Evolutionary conservation across 2,888 invertebrate genomes (phyloP).

Genomic region (Orthosia incerta): DNA sequence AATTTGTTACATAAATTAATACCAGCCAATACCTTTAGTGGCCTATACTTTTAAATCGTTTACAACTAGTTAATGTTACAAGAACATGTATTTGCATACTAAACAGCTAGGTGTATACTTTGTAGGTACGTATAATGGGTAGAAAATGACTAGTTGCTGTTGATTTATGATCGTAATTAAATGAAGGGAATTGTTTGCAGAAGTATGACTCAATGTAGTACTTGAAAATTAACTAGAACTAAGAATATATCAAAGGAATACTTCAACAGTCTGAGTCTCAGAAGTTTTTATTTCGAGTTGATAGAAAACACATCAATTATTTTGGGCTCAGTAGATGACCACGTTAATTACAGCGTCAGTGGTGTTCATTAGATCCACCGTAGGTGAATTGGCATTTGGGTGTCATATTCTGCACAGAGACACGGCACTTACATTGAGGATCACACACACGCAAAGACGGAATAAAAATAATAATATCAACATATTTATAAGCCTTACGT

Average conservation of each 20-base stretch:
- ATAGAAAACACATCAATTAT: too few relatives aligned
- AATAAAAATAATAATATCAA: too few relatives aligned
- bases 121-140: conserved; percentile 54
- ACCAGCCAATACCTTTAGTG: conserved; percentile 32
- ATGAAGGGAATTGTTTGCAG: conserved; percentile 18
- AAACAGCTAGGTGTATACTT: conserved; percentile 37
- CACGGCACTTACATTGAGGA: too few relatives aligned
- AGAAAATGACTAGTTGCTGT: conserved; percentile 56
- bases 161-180: conserved; percentile 59
- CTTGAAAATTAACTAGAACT: conserved; percentile 7
- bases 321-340: too few relatives aligned
- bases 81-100: conserved; percentile 44
- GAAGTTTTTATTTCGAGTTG: too few relatives aligned
- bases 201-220: conserved; percentile 24
- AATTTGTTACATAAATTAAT: conserved; percentile 41
- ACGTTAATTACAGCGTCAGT: too few relatives aligned
- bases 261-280: not conserved
- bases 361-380: too few relatives aligned
- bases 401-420: too few relatives aligned
- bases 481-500: too few relatives aligned
- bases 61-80: conserved; percentile 47
- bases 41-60: conserved; percentile 46
- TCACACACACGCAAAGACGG: too few relatives aligned
- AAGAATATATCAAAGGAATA: not conserved
- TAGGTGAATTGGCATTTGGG: too few relatives aligned